A percentile compares a stretch with the other conserved stretches of the same genome.
Conservation (phyloP, 2,797 vertebrate species). For the Scleropages formosus region DNA sequence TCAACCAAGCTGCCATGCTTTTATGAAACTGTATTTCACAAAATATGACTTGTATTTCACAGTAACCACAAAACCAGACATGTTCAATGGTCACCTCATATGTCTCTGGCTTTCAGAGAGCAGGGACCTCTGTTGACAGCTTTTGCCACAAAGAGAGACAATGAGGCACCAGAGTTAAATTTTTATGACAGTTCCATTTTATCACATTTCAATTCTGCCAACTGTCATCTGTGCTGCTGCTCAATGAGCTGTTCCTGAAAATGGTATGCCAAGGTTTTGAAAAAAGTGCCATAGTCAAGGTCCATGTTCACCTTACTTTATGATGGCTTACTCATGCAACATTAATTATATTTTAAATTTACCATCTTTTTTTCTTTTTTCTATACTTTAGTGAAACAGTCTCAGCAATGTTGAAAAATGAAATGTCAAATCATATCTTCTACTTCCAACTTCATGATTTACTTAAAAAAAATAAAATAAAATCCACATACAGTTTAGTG, state of each 20-base stretch:
- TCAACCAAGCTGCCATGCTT: neutral
- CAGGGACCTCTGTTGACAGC: slow-evolving; percentile 19
- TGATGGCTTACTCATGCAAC: neutral
- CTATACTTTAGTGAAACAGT: neutral
- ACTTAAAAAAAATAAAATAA: neutral
- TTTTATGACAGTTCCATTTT: slow-evolving; percentile 30
- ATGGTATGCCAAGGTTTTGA: neutral
- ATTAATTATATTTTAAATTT: slow-evolving; percentile 16
- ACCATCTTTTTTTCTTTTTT: slow-evolving; percentile 1
- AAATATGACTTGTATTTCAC: neutral
- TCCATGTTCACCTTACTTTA: neutral
- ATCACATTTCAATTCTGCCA: slow-evolving; percentile 24
- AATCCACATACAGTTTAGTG: neutral
- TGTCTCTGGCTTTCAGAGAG: slow-evolving; percentile 15
- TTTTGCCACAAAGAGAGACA: neutral
- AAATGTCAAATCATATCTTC: neutral
- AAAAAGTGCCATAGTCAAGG: neutral
- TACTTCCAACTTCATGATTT: neutral
- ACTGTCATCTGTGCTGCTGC: neutral
- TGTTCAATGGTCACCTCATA: neutral
- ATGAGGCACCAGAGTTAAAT: slow-evolving; percentile 19
- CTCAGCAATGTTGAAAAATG: neutral
- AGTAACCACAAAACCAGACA: neutral
- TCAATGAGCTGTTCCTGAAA: neutral
- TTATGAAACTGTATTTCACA: too few relatives aligned